Conservation (phyloP, 2,888 invertebrate species). For the Epirrita christyi region DNA sequence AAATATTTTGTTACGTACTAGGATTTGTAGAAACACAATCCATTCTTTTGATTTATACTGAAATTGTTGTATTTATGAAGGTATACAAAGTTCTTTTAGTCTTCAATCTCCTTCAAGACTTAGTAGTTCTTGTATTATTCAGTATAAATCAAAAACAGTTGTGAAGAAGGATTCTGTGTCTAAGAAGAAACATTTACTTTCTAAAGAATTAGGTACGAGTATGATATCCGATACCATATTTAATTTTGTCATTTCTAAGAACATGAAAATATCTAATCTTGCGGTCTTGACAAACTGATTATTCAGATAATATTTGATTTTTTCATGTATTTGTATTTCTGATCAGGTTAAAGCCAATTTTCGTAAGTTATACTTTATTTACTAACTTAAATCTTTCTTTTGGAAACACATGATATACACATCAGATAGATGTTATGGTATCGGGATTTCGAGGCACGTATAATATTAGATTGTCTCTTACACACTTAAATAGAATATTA, state of each 20-base stretch:
- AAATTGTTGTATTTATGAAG: constrained; percentile 20
- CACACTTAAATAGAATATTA: constrained; percentile 71
- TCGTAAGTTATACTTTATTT: constrained; percentile 2
- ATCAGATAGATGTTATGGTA: constrained; percentile 42
- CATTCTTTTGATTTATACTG: constrained; percentile 62
- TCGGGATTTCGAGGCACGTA: constrained; percentile 75
- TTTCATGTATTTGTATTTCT: neutral
- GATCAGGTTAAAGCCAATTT: neutral
- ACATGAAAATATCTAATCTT: neutral
- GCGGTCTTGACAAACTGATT: too few relatives aligned
- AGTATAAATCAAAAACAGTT: constrained; percentile 59
- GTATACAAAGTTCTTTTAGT: neutral
- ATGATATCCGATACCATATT: constrained; percentile 66
- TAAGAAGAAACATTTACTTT: constrained; percentile 66
- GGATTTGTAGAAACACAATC: constrained; percentile 66
- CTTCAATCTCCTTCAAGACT: too few relatives aligned
- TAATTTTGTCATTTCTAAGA: neutral
- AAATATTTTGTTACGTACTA: constrained; percentile 78
- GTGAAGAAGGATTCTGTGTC: constrained; percentile 54
- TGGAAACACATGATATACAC: neutral
- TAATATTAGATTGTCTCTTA: constrained; percentile 67
- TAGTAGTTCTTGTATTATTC: constrained; percentile 21
- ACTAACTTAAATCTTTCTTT: neutral
- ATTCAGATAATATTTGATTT: too few relatives aligned
- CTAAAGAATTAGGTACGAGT: constrained; percentile 61